Conservation (phyloP, 2,797 vertebrate genomes). For the Gymnodraco acuticeps region DNA sequence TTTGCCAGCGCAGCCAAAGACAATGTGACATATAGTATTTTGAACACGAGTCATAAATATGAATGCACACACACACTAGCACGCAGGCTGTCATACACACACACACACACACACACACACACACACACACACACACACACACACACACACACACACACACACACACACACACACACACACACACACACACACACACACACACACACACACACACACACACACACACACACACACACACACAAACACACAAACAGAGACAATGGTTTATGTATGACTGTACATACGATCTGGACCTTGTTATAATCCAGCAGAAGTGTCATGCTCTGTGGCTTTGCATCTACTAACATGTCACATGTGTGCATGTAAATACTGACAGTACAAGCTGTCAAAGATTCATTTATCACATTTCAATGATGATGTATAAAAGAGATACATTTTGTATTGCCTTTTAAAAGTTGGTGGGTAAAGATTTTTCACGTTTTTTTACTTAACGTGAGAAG, state of each 20-base stretch:
- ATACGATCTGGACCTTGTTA: slow-evolving; percentile 25
- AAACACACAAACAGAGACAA: neutral
- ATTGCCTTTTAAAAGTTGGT: slow-evolving; percentile 15
- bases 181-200: neutral
- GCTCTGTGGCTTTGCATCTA: neutral
- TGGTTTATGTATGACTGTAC: slow-evolving; percentile 14
- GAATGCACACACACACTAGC: slow-evolving; percentile 8
- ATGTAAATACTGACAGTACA: slow-evolving; percentile 3
- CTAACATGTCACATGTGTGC: neutral
- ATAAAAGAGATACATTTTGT: slow-evolving; percentile 4
- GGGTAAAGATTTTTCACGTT: neutral
- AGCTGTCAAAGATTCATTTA: neutral
- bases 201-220: slow-evolving; percentile 1
- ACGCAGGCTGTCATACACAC: neutral
- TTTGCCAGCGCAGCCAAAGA: slow-evolving; percentile 25
- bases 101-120: neutral
- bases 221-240: neutral
- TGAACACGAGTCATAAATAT: slow-evolving; percentile 55
- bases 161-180: neutral
- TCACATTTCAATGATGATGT: neutral
- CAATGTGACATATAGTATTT: slow-evolving; percentile 60
- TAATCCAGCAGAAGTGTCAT: slow-evolving; percentile 24
- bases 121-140: neutral
- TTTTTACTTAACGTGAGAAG: neutral
- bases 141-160: neutral